A percentile compares a stretch with the other conserved stretches of the same genome.
Evolutionary conservation across 2,888 invertebrate species (phyloP).

Genomic region (Dastarcus helophoroides): DNA sequence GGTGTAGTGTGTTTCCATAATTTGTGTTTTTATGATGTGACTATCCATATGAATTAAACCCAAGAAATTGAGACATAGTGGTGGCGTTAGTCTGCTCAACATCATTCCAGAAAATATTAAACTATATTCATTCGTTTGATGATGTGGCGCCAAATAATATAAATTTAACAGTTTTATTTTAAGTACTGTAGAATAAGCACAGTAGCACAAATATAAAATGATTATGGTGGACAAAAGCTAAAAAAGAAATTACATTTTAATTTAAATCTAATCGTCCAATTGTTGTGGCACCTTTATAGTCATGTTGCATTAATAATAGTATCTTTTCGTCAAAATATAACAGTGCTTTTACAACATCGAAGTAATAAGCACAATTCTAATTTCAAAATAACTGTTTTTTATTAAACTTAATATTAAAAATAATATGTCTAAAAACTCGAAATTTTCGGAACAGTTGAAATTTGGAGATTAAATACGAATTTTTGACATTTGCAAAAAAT

Average conservation of each 20-base stretch:
- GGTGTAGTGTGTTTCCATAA: conserved; percentile 89
- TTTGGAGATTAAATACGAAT: too few species aligned
- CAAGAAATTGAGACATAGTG: conserved; percentile 96
- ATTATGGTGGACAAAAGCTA: conserved; percentile 82
- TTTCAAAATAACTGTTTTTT: too few species aligned
- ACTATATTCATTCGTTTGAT: conserved; percentile 97
- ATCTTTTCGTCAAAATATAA: too few species aligned
- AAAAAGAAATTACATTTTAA: conserved; percentile 29
- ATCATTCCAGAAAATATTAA: conserved; percentile 98
- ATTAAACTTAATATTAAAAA: too few species aligned
- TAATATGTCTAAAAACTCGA: too few species aligned
- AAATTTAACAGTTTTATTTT: conserved; percentile 92
- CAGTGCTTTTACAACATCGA: too few species aligned
- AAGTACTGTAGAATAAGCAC: conserved; percentile 96
- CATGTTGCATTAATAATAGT: too few species aligned
- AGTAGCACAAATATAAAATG: conserved; percentile 91
- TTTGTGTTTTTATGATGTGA: conserved; percentile 69
- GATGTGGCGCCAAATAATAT: conserved; percentile 94
- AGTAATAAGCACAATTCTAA: too few species aligned
- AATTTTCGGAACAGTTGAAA: too few species aligned
- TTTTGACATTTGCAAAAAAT: too few species aligned
- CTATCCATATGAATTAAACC: conserved; percentile 98
- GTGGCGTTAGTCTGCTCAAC: conserved; percentile 92
- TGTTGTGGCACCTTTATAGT: too few species aligned
- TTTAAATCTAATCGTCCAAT: too few species aligned